Evolutionary conservation across 2,888 invertebrate species (phyloP), one percentile per base, ranked within the genome.

Genomic region (Branchinecta sandiegonensis): DNA sequence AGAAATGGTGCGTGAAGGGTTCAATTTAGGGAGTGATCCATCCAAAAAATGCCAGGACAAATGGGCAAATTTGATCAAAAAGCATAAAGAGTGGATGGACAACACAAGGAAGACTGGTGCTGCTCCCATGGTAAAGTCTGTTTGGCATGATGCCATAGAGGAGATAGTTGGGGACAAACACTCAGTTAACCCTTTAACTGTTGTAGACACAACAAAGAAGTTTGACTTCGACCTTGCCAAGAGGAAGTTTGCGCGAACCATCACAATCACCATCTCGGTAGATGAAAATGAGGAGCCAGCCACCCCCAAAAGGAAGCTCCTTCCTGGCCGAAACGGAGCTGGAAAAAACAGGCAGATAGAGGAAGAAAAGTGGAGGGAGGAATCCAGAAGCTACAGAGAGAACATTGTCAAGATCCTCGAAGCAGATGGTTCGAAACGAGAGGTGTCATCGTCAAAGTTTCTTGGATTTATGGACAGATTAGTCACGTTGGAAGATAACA

Each of bases 231-330:
- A n/a, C n/a, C n/a, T n/a, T n/a, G n/a, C n/a, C n/a, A n/a, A n/a
- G n/a, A n/a, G n/a, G n/a, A n/a, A n/a, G n/a, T 48, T 48, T 48
- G 50, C n/a, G 50, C 11, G 50, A 48, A 48, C 50, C 50, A 11
- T 11, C 50, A 48, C 50, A 48, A 48, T 48, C 50, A 48, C 11
- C 50, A 48, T 48, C 50, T 48, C 50, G 50, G 50, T 11, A 11
- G 50, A 48, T n/a, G 50, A 48, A 48, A 48, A n/a, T 48, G 50
- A 48, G 50, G 50, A 48, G 50, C n/a, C 50, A 48, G 11, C 50
- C 50, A 48, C 50, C 50, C 50, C 50, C 50, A 48, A 48, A 48
- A 48, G 50, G 50, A 48, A 48, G 50, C 50, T 48, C 50, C 50
- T 48, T 48, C 50, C 50, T 48, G 50, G 50, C 50, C 11, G n/a